These are phyloP conservation scores for Nephrotoma guestfalica DNA, from an alignment of 2,888 invertebrate genomes.

Conservation along the genomic window DNA sequence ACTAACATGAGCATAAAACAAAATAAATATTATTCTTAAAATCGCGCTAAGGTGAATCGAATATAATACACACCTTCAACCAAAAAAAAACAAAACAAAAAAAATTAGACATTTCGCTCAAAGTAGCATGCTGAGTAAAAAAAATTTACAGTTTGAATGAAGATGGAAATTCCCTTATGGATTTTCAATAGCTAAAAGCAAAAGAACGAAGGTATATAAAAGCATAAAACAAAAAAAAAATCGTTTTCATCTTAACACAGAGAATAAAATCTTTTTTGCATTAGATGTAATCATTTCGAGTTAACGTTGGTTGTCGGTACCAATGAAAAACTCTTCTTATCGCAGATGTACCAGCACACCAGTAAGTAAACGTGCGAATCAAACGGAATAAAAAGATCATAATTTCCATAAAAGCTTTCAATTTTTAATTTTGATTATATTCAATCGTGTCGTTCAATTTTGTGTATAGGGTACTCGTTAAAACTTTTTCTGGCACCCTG, in stretches of 20 bases:
- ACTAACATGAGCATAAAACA: not conserved
- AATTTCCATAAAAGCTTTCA: not conserved
- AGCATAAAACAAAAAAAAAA: not conserved
- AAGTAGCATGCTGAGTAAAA: not conserved
- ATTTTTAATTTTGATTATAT: not conserved
- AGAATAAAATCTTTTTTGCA: not conserved
- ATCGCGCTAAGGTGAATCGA: not conserved
- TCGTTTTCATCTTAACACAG: not conserved
- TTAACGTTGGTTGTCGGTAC: not conserved
- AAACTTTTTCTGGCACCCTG: too few species aligned
- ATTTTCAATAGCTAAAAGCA: not conserved
- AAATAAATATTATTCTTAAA: not conserved
- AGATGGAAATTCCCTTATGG: not conserved
- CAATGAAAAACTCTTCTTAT: not conserved
- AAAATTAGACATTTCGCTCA: not conserved
- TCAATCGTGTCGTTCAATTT: not conserved
- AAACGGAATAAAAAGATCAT: not conserved
- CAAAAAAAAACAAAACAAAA: not conserved
- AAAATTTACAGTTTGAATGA: not conserved
- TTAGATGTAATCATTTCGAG: not conserved
- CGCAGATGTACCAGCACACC: not conserved
- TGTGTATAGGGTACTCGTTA: not conserved
- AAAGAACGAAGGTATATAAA: not conserved
- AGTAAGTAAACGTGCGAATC: not conserved
- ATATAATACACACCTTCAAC: not conserved